Base-by-base conservation (phyloP, 1,140 invertebrate species). In the Thaumetopoea pityocampa region DNA sequence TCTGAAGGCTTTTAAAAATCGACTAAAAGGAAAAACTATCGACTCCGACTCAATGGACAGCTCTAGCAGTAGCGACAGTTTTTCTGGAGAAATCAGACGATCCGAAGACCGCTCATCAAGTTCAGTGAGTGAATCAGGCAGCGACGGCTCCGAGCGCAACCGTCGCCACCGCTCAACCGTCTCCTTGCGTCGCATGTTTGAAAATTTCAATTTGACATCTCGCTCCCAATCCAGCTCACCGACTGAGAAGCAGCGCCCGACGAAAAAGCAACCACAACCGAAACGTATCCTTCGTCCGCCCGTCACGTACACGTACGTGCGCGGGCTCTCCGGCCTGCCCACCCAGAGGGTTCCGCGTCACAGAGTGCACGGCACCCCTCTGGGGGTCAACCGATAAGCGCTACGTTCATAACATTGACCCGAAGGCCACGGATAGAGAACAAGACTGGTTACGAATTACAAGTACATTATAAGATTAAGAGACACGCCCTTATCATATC, bases 281-380 rank as follows among this genome's bases (percentile, higher is more conserved):
- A 91, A 91, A 54, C 86, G 89, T 23, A 93, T 94, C 19, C 81
- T 94, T 1, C 80, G 93, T 10, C 87, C 91, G 12, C 92, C 92
- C 0, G 89, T 93, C 0, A 89, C 91, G 0, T 94, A 94, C 68
- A 93, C 90, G 1, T 94, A 94, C 66, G 89, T 94, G 1, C 88
- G 89, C 42, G 93, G 93, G 22, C 85, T 93, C 28, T 94, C 92
- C 1, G 93, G 93, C 1, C 73, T 94, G n/a, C 92, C 92, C 0
- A 94, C 92, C n/a, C n/a, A n/a, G 64, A 86, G 92, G 56, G 91
- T 94, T 2, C 92, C 92, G 0, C 86, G 89, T 28, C 88, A 72
- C 32, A 50, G 65, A 10, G 77, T 81, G 0, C 74, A 54, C 42
- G 63, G 64, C 36, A 52, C n/a, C n/a, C n/a, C n/a, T n/a, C n/a